Evolutionary conservation across 1,140 invertebrate genomes (phyloP), one percentile per base, ranked within the genome.

Genomic region (Acromyrmex echinatior): DNA sequence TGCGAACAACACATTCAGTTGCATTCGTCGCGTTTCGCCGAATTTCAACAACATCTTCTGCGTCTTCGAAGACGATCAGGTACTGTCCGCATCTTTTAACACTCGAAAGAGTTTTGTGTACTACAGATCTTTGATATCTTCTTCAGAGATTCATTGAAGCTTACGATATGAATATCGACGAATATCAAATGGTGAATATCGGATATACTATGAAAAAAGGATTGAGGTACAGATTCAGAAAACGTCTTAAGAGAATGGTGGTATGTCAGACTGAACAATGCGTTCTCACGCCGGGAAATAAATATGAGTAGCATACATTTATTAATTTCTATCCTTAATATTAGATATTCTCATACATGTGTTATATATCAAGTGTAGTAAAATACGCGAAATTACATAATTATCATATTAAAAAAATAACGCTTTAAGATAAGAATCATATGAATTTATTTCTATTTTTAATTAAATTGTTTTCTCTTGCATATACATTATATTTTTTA

Each of bases 1-100:
- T 0, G 96, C 92, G 90, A 99, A 99, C 92, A 99, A 99, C 92
- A 98, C 98, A 0, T 99, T 97, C 91, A 95, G 95, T 0, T 99
- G 98, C 93, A 87, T 98, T 5, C 94, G 98, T 70, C 96, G 96
- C 81, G 88, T 98, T 39, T 93, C 95, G 1, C 86, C 96, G 58
- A 31, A 92, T 2, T 89, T 93, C 56, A 96, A 98, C 92, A 96
- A 97, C 86, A 96, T 98, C 86, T 98, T 97, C 91, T 99, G 98
- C 92, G 91, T 96, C 82, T 98, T 98, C 94, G 93, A 96, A 39
- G 98, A 98, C 93, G 87, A 96, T 62, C 95, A 98, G 96, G 98
- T 98, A 96, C 12, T 51, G 31, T 28, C 21, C 28, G n/a, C 6
- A 5, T n/a, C 7, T 12, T 56, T 58, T 62, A 74, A 84, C n/a